A percentile compares a stretch with the other conserved stretches of the same genome.
These are phyloP conservation scores for Oscheius onirici DNA, from an alignment of 2,888 invertebrate genomes.

Conservation along the genomic window DNA sequence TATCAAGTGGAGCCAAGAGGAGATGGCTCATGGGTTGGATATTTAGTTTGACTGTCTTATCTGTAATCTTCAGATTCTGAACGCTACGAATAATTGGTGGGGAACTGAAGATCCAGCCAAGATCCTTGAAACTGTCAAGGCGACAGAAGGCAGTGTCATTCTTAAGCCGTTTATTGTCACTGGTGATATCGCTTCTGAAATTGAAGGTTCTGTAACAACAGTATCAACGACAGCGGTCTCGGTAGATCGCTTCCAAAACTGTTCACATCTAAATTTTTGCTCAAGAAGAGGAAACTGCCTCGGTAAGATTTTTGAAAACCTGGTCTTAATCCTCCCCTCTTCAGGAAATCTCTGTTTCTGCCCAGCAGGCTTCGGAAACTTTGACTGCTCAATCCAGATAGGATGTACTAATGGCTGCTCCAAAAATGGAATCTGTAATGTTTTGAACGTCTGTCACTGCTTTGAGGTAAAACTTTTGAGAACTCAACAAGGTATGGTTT, in stretches of 20 bases:
- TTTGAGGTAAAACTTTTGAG: conserved; percentile 31
- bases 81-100: conserved; percentile 47
- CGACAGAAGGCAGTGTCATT: conserved; percentile 15
- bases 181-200: neutral
- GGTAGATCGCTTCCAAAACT: conserved; percentile 15
- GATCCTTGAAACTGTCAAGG: conserved; percentile 1
- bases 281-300: conserved; percentile 41
- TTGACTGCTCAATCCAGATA: conserved; percentile 43
- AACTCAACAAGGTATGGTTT: neutral
- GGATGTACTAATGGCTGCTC: conserved; percentile 43
- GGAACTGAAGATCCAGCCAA: conserved; percentile 15
- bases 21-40: conserved; percentile 35
- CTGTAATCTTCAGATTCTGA: conserved; percentile 40
- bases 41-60: neutral
- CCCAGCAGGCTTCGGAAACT: conserved; percentile 42
- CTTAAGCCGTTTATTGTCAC: conserved; percentile 2
- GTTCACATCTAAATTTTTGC: conserved; percentile 47
- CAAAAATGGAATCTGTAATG: conserved; percentile 45
- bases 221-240: neutral
- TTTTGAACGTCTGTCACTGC: conserved; percentile 48
- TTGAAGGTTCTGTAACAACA: neutral
- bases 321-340: neutral
- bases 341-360: conserved; percentile 46
- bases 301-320: conserved; percentile 1
- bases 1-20: conserved; percentile 42